Evolutionary conservation across 2,888 invertebrate genomes (phyloP), one percentile per base, ranked within the genome.

Genomic region (Lithophane socia): DNA sequence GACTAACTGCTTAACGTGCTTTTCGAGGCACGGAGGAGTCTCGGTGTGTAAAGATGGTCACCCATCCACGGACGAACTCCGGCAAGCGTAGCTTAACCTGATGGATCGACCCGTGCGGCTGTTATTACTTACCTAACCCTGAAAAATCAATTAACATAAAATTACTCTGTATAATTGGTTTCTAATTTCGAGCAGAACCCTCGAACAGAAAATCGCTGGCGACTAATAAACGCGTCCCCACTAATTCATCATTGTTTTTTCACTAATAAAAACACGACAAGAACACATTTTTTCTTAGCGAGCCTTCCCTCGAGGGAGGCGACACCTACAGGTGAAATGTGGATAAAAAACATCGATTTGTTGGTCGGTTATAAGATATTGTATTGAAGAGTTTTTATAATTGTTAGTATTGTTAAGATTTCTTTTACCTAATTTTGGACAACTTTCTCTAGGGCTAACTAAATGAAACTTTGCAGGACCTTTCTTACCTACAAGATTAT

Each of bases 181-280:
- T 83, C 83, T 84, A 86, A 84, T 86, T 74, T 74, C 86, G 58
- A 76, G 52, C 83, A 79, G 92, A 89, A 88, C 91, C 93, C 91
- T 91, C 88, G 75, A 84, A 85, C 84, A 85, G 89, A 94, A 93
- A 92, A 92, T 90, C 87, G 89, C 90, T 90, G 87, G 91, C 91
- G 87, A 91, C 93, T 93, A 94, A 94, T 94, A 94, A 94, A 93
- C 91, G 92, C 91, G 92, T 92, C 92, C 93, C 92, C 93, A 90
- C 93, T 94, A 95, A 96, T 95, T 95, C 94, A 94, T 96, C 94
- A 95, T 94, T 95, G 96, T 95, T 94, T 93, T 56, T 94, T 94
- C 91, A 93, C 93, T 94, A 95, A 95, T 95, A 95, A 95, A 96
- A 95, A 95, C 94, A 95, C 92, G 95, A 94, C 94, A 92, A 92